Conservation (phyloP, 2,797 vertebrate species). For the Hippoglossus hippoglossus region DNA sequence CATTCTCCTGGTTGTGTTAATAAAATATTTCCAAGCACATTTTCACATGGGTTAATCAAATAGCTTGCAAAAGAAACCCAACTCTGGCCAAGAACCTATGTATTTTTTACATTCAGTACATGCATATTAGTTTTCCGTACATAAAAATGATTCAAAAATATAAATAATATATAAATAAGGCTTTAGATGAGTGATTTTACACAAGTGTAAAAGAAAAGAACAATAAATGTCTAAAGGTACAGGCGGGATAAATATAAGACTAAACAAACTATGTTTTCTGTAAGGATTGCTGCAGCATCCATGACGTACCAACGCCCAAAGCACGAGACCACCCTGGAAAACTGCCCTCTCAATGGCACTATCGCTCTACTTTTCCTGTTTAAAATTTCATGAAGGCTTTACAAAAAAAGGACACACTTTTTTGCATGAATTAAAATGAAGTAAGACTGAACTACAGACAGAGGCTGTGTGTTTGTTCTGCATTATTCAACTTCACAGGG, state of each 20-base stretch:
- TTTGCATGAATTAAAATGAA: conserved; percentile 42
- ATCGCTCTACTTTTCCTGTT: conserved; percentile 48
- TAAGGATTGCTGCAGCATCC: conserved; percentile 34
- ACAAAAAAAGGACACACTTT: conserved; percentile 47
- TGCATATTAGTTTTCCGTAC: not conserved
- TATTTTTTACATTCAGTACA: conserved; percentile 8
- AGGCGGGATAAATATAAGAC: conserved; percentile 17
- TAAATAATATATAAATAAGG: too few species aligned
- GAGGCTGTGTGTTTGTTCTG: conserved; percentile 46
- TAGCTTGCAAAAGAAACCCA: conserved; percentile 12
- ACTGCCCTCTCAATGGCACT: conserved; percentile 36
- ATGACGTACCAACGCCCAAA: conserved; percentile 28
- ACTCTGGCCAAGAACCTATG: conserved; percentile 12
- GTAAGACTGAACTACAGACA: conserved; percentile 24
- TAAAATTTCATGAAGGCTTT: conserved; percentile 54
- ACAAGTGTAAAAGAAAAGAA: not conserved
- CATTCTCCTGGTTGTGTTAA: conserved; percentile 55
- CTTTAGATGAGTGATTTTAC: conserved; percentile 3
- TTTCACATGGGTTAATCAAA: conserved; percentile 26
- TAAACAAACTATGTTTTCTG: not conserved
- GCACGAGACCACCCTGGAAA: conserved; percentile 26
- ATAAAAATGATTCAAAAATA: not conserved
- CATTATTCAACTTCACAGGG: conserved; percentile 24
- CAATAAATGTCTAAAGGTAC: not conserved
- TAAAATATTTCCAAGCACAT: conserved; percentile 42